phyloP scores from a whole-genome alignment of 1,140 invertebrate genomes.

The Araneus ventricosus region DNA sequence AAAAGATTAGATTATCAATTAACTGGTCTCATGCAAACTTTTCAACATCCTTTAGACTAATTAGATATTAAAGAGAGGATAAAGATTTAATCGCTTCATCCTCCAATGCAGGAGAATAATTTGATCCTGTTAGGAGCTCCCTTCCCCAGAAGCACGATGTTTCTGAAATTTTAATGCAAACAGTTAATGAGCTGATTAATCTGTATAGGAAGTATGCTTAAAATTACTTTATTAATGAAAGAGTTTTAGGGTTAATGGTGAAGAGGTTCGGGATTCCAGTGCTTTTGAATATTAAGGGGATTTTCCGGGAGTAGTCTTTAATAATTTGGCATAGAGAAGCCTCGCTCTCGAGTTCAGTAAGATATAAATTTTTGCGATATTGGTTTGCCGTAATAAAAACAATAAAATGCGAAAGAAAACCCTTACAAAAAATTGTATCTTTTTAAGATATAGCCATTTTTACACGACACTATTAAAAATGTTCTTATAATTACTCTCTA shows the following conservation, averaged over 20 bases:
- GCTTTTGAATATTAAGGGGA: not conserved
- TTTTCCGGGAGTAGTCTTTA: not conserved
- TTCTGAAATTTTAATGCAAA: constrained; percentile 35
- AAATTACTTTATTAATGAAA: constrained; percentile 30
- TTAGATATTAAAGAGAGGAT: not conserved
- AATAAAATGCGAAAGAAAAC: no score
- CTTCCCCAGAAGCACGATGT: not conserved
- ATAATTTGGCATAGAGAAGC: not conserved
- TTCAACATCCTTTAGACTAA: not conserved
- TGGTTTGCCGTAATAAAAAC: no score
- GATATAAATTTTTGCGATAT: no score
- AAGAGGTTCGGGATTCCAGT: not conserved
- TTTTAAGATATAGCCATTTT: no score
- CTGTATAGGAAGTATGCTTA: not conserved
- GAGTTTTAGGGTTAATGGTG: not conserved
- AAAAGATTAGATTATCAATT: constrained; percentile 28
- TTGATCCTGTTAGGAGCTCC: not conserved
- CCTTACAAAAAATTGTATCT: no score
- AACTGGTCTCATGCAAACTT: not conserved
- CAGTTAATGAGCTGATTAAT: constrained; percentile 34
- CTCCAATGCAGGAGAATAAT: not conserved
- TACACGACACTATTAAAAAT: no score
- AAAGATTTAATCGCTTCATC: constrained; percentile 18
- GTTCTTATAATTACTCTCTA: no score
- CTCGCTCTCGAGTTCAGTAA: not conserved